Evolutionary conservation across 2,113 vertebrate genomes (phyloP).

Genomic region (Petrocephalus zakoni): DNA sequence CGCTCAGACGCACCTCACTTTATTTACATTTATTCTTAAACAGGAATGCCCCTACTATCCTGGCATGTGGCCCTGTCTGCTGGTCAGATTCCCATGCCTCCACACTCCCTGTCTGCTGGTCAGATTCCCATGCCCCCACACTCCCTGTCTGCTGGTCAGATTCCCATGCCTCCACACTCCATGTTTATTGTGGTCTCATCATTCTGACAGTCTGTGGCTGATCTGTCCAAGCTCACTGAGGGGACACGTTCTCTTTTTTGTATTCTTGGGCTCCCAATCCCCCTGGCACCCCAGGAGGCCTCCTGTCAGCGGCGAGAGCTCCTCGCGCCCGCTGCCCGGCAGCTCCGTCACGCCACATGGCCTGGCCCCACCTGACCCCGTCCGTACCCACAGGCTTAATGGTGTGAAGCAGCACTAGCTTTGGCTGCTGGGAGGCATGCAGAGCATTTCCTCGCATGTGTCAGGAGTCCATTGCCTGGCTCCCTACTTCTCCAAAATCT

Average conservation of each 20-base stretch:
- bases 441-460: constrained; percentile 33
- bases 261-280: background rate
- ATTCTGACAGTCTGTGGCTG: background rate
- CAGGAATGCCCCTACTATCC: background rate
- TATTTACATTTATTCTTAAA: background rate
- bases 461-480: constrained; percentile 21
- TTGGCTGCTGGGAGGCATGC: constrained; percentile 29
- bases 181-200: background rate
- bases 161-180: background rate
- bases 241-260: background rate
- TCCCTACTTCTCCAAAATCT: background rate
- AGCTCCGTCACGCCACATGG: background rate
- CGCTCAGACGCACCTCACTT: background rate
- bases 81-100: background rate
- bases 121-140: background rate
- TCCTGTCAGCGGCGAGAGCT: background rate
- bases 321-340: background rate
- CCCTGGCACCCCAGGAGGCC: background rate
- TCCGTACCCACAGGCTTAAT: background rate
- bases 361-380: background rate
- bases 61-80: background rate
- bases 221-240: background rate
- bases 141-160: background rate
- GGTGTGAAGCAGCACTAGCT: constrained; percentile 10
- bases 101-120: background rate